Evolutionary conservation across 2,113 vertebrate species (phyloP).

Genomic region (Loxodonta africana): DNA sequence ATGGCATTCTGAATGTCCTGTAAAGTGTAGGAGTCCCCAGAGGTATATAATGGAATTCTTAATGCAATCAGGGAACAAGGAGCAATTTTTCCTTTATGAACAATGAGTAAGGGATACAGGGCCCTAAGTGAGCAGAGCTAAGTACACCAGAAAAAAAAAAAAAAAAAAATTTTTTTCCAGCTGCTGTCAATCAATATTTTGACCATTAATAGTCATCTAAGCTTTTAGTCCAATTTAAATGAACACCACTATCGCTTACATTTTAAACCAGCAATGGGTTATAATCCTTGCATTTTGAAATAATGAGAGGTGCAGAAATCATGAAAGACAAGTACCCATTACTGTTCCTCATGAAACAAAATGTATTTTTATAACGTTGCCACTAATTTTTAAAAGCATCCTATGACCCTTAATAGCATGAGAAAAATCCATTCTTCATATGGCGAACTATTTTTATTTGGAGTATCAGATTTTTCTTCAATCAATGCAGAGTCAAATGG

Average conservation of each 20-base stretch:
- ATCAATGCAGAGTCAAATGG: background rate
- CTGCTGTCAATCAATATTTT: slow-evolving; percentile 73
- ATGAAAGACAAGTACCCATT: slow-evolving; percentile 43
- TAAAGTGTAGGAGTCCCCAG: background rate
- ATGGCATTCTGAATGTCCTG: background rate
- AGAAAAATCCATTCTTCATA: slow-evolving; percentile 15
- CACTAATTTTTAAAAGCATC: slow-evolving; percentile 49
- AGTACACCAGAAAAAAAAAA: slow-evolving; percentile 42
- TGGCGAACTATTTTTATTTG: slow-evolving; percentile 33
- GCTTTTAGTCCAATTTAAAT: slow-evolving; percentile 68
- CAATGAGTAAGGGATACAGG: background rate
- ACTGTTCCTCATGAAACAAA: background rate
- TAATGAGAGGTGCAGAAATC: background rate
- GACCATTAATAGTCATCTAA: slow-evolving; percentile 67
- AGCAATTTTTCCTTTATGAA: slow-evolving; percentile 49
- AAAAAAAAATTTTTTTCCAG: background rate
- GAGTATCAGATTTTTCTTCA: background rate
- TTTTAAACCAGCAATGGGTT: slow-evolving; percentile 62
- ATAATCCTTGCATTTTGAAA: slow-evolving; percentile 69
- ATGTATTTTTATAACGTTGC: slow-evolving; percentile 33
- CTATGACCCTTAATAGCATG: background rate
- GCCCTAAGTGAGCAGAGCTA: slow-evolving; percentile 24
- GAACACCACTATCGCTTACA: slow-evolving; percentile 46
- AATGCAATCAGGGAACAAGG: slow-evolving; percentile 14
- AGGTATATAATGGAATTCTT: slow-evolving; percentile 47